Percentiles rank a stretch among this genome's conserved stretches.
These are phyloP conservation scores for Amblyraja radiata DNA, from an alignment of 2,797 vertebrate species.

Conservation along the genomic window DNA sequence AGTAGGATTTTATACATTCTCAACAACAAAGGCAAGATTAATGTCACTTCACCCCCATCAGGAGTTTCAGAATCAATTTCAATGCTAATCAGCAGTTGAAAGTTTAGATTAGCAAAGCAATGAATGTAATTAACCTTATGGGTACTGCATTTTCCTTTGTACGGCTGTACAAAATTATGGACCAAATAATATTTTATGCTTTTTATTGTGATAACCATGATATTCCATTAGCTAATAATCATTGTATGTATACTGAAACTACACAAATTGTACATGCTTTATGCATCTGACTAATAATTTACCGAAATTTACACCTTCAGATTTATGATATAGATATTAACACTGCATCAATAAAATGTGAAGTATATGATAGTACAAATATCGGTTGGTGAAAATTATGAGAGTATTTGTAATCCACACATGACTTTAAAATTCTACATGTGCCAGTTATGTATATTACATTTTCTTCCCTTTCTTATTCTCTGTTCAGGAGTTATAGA, in stretches of 20 bases:
- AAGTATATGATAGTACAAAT: not conserved
- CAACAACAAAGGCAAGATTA: slow-evolving; percentile 54
- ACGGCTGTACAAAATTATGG: not conserved
- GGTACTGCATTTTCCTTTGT: slow-evolving; percentile 41
- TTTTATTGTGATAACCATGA: slow-evolving; percentile 8
- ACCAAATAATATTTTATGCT: slow-evolving; percentile 15
- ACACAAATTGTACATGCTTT: not conserved
- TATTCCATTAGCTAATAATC: not conserved
- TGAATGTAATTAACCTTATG: slow-evolving; percentile 54
- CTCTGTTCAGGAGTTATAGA: not conserved
- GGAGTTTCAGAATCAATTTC: slow-evolving; percentile 57
- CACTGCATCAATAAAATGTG: not conserved
- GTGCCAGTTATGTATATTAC: not conserved
- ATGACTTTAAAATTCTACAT: not conserved
- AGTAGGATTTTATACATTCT: slow-evolving; percentile 49
- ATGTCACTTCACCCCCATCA: slow-evolving; percentile 51
- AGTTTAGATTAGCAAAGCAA: slow-evolving; percentile 53
- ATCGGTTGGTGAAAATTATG: not conserved
- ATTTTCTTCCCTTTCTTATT: not conserved
- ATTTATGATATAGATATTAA: not conserved
- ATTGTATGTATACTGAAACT: not conserved
- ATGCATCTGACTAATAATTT: not conserved
- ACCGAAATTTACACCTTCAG: not conserved
- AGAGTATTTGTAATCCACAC: not conserved
- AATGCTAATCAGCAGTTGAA: slow-evolving; percentile 58